These are phyloP conservation scores for Armadillidium nasatum DNA, from an alignment of 1,140 invertebrate species.

Conservation along the genomic window DNA sequence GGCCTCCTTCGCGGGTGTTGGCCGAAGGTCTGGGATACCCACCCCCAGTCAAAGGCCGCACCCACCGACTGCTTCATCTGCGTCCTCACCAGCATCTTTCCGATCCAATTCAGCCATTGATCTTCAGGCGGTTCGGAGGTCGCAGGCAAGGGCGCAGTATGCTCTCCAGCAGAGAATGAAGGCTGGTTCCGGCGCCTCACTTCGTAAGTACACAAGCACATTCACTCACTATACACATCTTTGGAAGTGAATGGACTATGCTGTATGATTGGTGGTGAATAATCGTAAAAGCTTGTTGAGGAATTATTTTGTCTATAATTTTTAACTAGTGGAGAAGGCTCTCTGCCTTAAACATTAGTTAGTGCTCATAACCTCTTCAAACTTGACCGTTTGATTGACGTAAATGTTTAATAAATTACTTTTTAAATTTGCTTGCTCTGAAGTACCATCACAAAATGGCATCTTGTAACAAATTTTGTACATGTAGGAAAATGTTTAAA, in stretches of 20 bases:
- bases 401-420: no score
- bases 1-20: slow-evolving; percentile 14
- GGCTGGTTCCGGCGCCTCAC: slow-evolving; percentile 63
- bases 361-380: no score
- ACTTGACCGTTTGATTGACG: no score
- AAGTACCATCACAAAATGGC: no score
- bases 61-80: slow-evolving; percentile 31
- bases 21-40: slow-evolving; percentile 24
- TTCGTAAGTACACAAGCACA: slow-evolving; percentile 61
- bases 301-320: no score
- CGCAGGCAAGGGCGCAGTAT: slow-evolving; percentile 72
- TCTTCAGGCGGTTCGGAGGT: slow-evolving; percentile 77
- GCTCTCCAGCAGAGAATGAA: slow-evolving; percentile 69
- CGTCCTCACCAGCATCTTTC: slow-evolving; percentile 50
- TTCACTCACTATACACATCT: background rate
- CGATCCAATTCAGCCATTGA: slow-evolving; percentile 91
- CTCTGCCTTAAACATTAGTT: no score
- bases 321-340: no score
- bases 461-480: no score
- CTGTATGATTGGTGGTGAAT: no score
- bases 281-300: no score
- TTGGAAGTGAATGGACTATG: background rate
- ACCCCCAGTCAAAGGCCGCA: slow-evolving; percentile 12
- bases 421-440: no score
- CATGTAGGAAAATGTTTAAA: no score